Evolutionary conservation across 2,797 vertebrate genomes (phyloP).

Genomic region (Buphagus erythrorhynchus): DNA sequence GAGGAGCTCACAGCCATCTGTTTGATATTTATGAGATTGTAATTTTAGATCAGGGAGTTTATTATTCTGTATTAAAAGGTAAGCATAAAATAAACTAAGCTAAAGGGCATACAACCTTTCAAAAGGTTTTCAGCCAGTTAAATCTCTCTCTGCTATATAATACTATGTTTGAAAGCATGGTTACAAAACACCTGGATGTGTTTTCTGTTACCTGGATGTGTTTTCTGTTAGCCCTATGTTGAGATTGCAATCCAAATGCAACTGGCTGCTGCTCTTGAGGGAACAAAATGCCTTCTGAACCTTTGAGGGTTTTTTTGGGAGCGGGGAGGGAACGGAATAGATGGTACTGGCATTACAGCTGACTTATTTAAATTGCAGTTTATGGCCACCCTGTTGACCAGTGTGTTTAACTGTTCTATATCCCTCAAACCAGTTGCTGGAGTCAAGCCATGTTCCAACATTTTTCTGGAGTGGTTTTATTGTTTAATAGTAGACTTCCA

Average conservation of each 20-base stretch:
- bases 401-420: neutral
- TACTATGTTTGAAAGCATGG: neutral
- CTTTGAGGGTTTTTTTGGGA: neutral
- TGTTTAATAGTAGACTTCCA: neutral
- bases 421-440: neutral
- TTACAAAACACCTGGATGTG: neutral
- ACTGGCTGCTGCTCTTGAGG: neutral
- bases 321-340: accelerated
- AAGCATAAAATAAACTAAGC: slow-evolving; percentile 41
- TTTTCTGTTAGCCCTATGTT: neutral
- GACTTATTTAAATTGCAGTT: neutral
- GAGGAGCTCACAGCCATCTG: slow-evolving; percentile 32
- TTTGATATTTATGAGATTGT: slow-evolving; percentile 55
- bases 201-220: too few relatives aligned
- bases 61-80: slow-evolving; percentile 49
- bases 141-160: neutral
- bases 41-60: slow-evolving; percentile 56
- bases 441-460: neutral
- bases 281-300: neutral
- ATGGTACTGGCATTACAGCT: neutral
- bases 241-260: neutral
- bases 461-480: neutral
- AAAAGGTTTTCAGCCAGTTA: slow-evolving; percentile 10
- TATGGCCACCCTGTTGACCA: neutral
- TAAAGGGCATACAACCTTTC: slow-evolving; percentile 50